Evolutionary conservation across 1,140 invertebrate species (phyloP), one percentile per base, ranked within the genome.

Genomic region (Metaphire vulgaris): DNA sequence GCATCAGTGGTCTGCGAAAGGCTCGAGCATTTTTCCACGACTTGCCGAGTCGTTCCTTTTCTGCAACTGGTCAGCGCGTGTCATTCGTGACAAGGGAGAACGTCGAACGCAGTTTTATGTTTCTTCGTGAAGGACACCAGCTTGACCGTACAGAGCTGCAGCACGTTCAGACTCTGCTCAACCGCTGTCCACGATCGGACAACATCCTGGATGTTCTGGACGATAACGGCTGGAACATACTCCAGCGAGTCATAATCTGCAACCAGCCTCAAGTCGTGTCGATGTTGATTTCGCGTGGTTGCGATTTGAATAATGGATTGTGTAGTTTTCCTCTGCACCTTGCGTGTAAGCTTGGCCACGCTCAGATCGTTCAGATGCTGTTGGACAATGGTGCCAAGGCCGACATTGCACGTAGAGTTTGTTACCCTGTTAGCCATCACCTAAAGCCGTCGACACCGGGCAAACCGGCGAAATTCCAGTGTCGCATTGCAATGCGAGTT

Each of bases 321-420:
- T 78, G 77, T 31, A 78, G 64, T 32, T 67, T 78, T 33, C 77
- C 77, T n/a, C 67, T 78, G 14, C 77, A 78, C 56, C 74, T 78
- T 12, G 77, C 77, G 29, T 74, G 72, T 30, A 78, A 78, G 32
- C 68, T 74, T 28, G 77, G 77, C 14, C 77, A 78, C 33, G 77
- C 77, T 1, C 64, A 30, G 41, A 78, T 78, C 21, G 77, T 78
- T 66, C 74, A 70, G 30, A 72, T 78, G 33, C 56, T 78, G 33
- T 28, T 78, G 33, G 77, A 78, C 69, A 75, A 70, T 29, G 77
- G 77, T 1, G 77, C 77, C 15, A 74, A 66, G 64, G 73, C 77
- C n/a, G 77, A 78, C 68, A 26, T 78, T 65, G 32, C 77, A 1
- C 72, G 72, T 6, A 26, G 73, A 6, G 73, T 78, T 1, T 78